A percentile compares a stretch with the other conserved stretches of the same genome.
Evolutionary conservation across 2,113 vertebrate genomes (phyloP).

Genomic region (Eulemur macaco): DNA sequence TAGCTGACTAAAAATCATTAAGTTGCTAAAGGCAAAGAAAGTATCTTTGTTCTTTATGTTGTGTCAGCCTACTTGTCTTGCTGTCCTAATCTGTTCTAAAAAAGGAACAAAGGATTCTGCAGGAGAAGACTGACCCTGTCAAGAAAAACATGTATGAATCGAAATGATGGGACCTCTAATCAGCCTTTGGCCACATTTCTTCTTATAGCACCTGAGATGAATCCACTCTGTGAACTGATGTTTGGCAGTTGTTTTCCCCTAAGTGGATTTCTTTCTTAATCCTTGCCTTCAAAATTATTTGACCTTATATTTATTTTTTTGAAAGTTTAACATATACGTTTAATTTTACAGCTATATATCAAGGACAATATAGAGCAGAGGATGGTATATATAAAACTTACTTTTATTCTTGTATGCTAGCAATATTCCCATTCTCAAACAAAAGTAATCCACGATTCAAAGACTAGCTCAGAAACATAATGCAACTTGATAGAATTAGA

Average conservation of each 20-base stretch:
- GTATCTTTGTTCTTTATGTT: slow-evolving; percentile 20
- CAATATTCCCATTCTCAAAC: background rate
- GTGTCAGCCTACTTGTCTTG: background rate
- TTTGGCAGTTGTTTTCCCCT: background rate
- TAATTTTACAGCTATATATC: background rate
- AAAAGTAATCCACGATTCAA: background rate
- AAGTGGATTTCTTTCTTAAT: background rate
- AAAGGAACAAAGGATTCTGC: background rate
- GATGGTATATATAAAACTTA: background rate
- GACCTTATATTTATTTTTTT: background rate
- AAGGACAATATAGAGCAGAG: background rate
- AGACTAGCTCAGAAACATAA: background rate
- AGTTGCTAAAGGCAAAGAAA: slow-evolving; percentile 12
- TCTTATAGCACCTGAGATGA: background rate
- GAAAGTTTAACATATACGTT: background rate
- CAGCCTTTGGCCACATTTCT: background rate
- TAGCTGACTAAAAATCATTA: background rate
- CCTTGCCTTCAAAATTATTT: background rate
- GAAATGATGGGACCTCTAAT: background rate
- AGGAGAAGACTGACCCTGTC: background rate
- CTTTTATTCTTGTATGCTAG: background rate
- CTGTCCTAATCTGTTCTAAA: background rate
- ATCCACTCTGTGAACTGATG: background rate
- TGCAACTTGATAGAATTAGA: background rate
- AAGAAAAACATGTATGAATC: background rate